phyloP scores from a whole-genome alignment of 1,140 invertebrate genomes.

The Lethrus apterus region DNA sequence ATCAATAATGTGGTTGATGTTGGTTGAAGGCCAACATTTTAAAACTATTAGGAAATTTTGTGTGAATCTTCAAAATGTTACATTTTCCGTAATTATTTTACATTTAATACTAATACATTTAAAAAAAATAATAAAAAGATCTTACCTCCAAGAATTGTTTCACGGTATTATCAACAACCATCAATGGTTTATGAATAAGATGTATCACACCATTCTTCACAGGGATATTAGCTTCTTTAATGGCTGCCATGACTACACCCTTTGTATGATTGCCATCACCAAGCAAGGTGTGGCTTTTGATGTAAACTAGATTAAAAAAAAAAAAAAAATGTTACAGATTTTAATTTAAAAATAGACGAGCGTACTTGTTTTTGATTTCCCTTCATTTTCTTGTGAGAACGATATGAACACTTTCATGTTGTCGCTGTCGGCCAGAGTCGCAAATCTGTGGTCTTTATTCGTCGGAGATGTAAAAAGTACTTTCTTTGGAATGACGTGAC shows the following conservation, averaged over 20 bases:
- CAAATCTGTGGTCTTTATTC: constrained; percentile 57
- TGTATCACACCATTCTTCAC: constrained; percentile 88
- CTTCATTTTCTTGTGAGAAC: constrained; percentile 44
- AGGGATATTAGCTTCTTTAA: constrained; percentile 85
- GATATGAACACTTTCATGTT: constrained; percentile 74
- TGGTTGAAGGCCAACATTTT: no score
- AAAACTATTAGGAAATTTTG: no score
- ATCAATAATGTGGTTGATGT: no score
- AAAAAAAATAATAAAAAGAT: constrained; percentile 1
- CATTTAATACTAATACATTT: no score
- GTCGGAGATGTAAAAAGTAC: constrained; percentile 81
- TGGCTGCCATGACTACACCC: constrained; percentile 78
- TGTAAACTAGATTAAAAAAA: constrained; percentile 59
- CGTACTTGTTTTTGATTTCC: constrained; percentile 16
- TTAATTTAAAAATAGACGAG: neutral
- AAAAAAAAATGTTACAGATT: neutral
- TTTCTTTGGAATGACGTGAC: constrained; percentile 80
- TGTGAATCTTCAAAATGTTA: no score
- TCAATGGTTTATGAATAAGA: constrained; percentile 80
- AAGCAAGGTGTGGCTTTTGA: constrained; percentile 78
- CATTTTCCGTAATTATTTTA: no score
- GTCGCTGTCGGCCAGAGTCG: constrained; percentile 73
- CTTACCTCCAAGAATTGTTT: constrained; percentile 78
- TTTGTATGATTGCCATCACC: constrained; percentile 65
- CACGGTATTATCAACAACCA: constrained; percentile 80